Base-by-base conservation (phyloP, 2,113 vertebrate species). In the Gobius niger region DNA sequence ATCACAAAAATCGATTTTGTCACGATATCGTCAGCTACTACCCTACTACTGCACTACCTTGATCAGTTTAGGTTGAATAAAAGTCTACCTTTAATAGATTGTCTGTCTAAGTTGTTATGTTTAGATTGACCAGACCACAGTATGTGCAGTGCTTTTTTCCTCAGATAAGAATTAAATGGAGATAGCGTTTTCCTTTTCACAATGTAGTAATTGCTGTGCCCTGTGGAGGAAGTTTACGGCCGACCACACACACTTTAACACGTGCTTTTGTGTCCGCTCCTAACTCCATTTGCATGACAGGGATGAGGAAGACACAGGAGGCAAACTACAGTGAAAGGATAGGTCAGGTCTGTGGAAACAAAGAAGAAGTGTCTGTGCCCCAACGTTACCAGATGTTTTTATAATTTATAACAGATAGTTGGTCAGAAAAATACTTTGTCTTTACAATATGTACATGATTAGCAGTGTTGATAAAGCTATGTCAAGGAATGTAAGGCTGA, bases 361-460 rank as follows among this genome's bases (percentile, higher is more conserved):
- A 34, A 34, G 2, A 9, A 40, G n/a, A 67, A 60, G 81, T 14
- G 15, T 66, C 34, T 62, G 15, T 9, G 49, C 5, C 3, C 24
- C 64, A 13, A 24, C 59, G 8, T 71, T 14, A n/a, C 40, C 14
- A 16, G 14, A 41, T 47, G 47, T 18, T 24, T 65, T 40, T 40
- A 41, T 62, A 47, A 75, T 75, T 52, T 82, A 82, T 80, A 85
- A 82, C 52, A 85, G 80, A 76, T 82, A 51, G 63, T 18, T 49
- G 79, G 65, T 78, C 77, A 79, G 54, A 87, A 87, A 83, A 88
- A 87, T 88, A 83, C 72, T 82, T 77, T 80, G 65, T 82, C 52
- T 87, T 76, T 84, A 84, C 75, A 86, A 62, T 80, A 84, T 83
- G 57, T 86, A 85, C 82, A 85, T 44, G 66, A 78, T 53, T 61